Base-by-base conservation (phyloP, 2,888 invertebrate genomes). In the Orgyia antiqua region DNA sequence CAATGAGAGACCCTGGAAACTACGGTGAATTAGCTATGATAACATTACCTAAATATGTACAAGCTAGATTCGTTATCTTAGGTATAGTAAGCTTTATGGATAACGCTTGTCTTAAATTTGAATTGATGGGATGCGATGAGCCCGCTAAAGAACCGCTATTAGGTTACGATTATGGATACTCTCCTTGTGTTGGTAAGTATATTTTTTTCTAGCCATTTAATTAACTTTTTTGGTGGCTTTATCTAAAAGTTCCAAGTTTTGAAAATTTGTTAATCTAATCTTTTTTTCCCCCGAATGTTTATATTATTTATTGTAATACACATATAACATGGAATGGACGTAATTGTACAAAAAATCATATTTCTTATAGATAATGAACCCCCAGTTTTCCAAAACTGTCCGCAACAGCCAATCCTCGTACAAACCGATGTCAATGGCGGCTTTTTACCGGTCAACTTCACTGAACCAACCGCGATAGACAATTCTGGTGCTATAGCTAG, bases 1-100 rank as follows among this genome's bases (percentile, higher is more conserved):
- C 97, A 0, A 96, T 96, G 92, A 88, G 96, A 53, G 96, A 97
- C 70, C 96, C 97, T n/a, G 96, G 96, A 58, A 86, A 98, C 74
- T 98, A 97, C 64, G 98, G 98, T 31, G 97, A 97, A 86, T 79
- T 98, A 32, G 97, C 98, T 1, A 97, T 97, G 94, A 97, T 98
- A 44, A 96, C 96, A 0, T 68, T 98, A 30, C 97, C 97, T 0
- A 95, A 96, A 72, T 97, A 94, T 54, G 95, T 98, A 0, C 94
- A 95, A 75, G 97, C 97, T 1, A 89, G 97, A 61, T 97, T 96
- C 68, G 95, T 98, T 5, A 96, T 97, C 60, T 87, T 98, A 51
- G 96, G 97, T 32, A 97, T 98, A 53, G 96, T 98, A 0, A 97
- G 97, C 65, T 98, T 97, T 63, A 96, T 97, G 93, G 96, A 96